Percentiles rank a stretch among this genome's conserved stretches.
phyloP scores from a whole-genome alignment of 2,888 invertebrate species.

The Torymus auratus region DNA sequence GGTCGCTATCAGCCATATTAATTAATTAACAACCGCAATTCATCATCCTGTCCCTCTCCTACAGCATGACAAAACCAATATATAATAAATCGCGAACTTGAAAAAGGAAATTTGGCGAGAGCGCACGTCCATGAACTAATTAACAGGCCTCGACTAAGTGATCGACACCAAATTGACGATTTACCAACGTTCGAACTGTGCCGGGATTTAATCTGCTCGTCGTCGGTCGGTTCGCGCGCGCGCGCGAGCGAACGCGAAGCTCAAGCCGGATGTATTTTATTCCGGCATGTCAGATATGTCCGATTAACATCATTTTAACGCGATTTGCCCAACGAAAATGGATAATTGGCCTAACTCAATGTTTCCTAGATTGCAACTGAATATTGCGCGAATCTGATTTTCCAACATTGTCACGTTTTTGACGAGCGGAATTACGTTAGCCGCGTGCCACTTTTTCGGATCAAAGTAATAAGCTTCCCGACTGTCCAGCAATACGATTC shows the following conservation, averaged over 20 bases:
- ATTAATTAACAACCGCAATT: too few species aligned
- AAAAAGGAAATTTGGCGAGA: too few species aligned
- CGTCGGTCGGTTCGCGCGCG: constrained; percentile 23
- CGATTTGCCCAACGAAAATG: constrained; percentile 45
- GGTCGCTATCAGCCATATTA: too few species aligned
- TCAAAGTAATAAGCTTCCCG: too few species aligned
- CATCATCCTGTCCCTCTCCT: too few species aligned
- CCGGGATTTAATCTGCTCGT: constrained; percentile 1
- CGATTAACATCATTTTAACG: constrained; percentile 55
- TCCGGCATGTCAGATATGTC: constrained; percentile 46
- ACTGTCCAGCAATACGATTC: too few species aligned
- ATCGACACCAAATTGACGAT: constrained; percentile 31
- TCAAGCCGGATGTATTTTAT: constrained; percentile 58
- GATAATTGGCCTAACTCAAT: constrained; percentile 52
- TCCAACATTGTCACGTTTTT: not conserved
- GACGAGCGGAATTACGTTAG: not conserved
- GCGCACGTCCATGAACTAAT: too few species aligned
- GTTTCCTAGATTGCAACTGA: constrained; percentile 40
- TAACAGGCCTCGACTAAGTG: not conserved
- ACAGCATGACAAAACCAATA: too few species aligned
- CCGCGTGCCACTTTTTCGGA: too few species aligned
- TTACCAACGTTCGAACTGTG: constrained; percentile 9
- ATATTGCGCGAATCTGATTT: constrained; percentile 11
- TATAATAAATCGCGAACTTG: too few species aligned
- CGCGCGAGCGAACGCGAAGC: constrained; percentile 15